phyloP scores from a whole-genome alignment of 2,888 invertebrate species.

The Drosophila hamatofila region DNA sequence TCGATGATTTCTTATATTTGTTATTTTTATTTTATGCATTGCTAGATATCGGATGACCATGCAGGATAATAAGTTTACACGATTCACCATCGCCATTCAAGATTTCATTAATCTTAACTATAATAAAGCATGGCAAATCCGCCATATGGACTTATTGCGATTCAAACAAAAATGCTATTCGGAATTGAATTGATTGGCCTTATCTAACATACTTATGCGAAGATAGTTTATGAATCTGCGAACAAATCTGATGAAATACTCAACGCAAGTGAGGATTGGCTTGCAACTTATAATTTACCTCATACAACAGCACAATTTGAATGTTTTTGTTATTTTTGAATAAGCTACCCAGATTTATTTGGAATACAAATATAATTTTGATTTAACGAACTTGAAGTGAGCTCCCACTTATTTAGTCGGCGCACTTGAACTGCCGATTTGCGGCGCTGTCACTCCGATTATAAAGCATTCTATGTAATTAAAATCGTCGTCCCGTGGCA shows the following conservation, averaged over 20 bases:
- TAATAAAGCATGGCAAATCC: slow-evolving; percentile 7
- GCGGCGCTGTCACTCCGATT: slow-evolving; percentile 39
- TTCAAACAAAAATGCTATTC: background rate
- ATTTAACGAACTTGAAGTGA: background rate
- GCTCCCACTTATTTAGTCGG: background rate
- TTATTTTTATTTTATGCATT: background rate
- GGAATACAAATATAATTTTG: background rate
- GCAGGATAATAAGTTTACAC: background rate
- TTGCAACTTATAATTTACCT: background rate
- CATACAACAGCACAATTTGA: background rate
- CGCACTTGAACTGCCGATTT: slow-evolving; percentile 49
- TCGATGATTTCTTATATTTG: background rate
- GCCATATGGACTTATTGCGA: accelerated
- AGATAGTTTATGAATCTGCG: background rate
- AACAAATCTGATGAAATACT: background rate
- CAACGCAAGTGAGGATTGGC: background rate
- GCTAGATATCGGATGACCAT: background rate
- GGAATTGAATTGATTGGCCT: background rate
- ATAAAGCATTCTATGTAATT: slow-evolving; percentile 9
- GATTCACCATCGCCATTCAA: slow-evolving; percentile 12
- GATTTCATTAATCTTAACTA: slow-evolving; percentile 12
- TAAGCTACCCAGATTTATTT: background rate
- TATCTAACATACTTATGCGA: background rate
- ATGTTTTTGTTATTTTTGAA: background rate
- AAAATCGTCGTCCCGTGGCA: slow-evolving; percentile 16